These are phyloP conservation scores for Uropsilus gracilis DNA, from an alignment of 2,113 vertebrate genomes.

Conservation along the genomic window DNA sequence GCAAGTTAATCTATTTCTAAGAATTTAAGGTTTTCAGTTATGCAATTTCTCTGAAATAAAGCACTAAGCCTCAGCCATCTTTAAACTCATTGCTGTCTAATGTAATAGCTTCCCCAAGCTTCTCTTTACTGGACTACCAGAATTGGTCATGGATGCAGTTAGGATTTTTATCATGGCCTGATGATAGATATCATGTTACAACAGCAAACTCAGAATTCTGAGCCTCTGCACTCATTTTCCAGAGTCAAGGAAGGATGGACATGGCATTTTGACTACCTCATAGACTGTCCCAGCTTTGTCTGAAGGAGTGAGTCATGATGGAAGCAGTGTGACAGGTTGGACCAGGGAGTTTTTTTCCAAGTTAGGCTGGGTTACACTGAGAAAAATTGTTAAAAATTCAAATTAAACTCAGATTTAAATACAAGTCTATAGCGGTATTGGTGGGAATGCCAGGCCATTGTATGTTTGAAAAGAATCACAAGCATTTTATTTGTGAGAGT, in stretches of 20 bases:
- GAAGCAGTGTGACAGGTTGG: neutral
- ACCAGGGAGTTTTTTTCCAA: neutral
- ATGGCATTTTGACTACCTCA: neutral
- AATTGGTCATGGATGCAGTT: neutral
- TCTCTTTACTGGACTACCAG: neutral
- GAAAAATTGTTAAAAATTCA: neutral
- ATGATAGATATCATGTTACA: neutral
- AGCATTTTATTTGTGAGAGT: neutral
- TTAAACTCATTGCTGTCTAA: neutral
- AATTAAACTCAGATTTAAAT: neutral
- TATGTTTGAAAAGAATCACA: neutral
- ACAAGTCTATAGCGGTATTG: neutral
- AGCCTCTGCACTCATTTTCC: neutral
- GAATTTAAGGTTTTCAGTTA: neutral
- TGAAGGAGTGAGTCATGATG: neutral
- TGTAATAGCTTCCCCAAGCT: neutral
- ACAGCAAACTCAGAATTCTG: neutral
- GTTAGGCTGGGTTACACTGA: neutral
- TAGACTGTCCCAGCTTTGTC: neutral
- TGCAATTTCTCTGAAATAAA: neutral
- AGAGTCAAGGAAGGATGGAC: neutral
- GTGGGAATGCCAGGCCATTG: neutral
- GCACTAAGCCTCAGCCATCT: neutral
- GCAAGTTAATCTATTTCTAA: neutral
- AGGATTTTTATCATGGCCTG: neutral